Evolutionary conservation across 2,888 invertebrate genomes (phyloP), one percentile per base, ranked within the genome.

Genomic region (Cacoxenus indagator): DNA sequence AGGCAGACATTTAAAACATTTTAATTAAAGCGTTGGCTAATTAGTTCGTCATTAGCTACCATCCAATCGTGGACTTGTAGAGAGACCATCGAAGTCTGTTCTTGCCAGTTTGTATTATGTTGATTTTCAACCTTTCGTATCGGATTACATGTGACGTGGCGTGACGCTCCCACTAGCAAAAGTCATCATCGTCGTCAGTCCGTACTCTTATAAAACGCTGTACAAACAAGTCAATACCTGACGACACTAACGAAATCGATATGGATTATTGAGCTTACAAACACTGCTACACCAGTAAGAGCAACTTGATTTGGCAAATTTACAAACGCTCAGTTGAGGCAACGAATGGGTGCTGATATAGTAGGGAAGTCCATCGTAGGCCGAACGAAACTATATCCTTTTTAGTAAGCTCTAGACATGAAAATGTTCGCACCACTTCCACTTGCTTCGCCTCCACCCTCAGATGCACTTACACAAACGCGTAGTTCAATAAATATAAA

Each of bases 221-320:
- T 71, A 73, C 74, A 76, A 74, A 73, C 68, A 69, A 74, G 74
- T 78, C 76, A 71, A 69, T 67, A 57, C 66, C 37, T 64, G 48
- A 17, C 48, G 22, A 17, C 22, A 51, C 17, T 9, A 9, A 51
- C 51, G 64, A 45, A 72, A 74, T 74, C 72, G 67, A 74, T 74
- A 68, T 26, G 74, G 54, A 72, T 64, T 64, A 64, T 19, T 48
- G 31, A n/a, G 64, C 64, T 74, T 74, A 74, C 37, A 37, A 37
- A 37, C n/a, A n/a, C n/a, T n/a, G n/a, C n/a, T n/a, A n/a, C n/a
- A n/a, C n/a, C n/a, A 37, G 37, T 14, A 37, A 37, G 9, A 37
- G 14, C 37, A 14, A 37, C 37, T 37, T 37, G 37, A 37, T 37
- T 37, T 8, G 14, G 37, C 14, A 37, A 37, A 37, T 37, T 37